Base-by-base conservation (phyloP, 2,888 invertebrate genomes). In the Lampropteryx suffumata region DNA sequence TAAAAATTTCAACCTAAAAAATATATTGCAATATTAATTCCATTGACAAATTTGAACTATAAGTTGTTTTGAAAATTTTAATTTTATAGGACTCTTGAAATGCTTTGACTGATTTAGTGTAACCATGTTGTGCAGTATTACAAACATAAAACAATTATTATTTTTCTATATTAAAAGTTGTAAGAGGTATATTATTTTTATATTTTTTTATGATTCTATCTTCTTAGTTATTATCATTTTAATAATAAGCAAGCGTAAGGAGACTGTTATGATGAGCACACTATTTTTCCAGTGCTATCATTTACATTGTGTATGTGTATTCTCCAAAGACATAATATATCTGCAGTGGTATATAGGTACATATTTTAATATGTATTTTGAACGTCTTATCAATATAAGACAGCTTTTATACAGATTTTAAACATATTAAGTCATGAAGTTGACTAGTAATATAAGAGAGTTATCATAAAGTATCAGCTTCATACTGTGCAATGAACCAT, bases 71-170 rank as follows among this genome's bases (percentile, higher is more conserved):
- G 27, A 32, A 52, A 47, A 34, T 28, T 29, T 42, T 55, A 46
- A 51, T 49, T 52, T 55, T 44, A 55, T 39, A 49, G 29, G 36
- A 66, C 59, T 76, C 65, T 76, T 76, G 76, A 73, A 78, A 79
- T 73, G 73, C 76, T 79, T 83, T 80, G 88, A 88, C 88, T 90
- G 89, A 90, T 85, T 86, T 83, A 88, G 85, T 82, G 71, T 84
- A 84, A 73, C 81, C 78, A 75, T 73, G 79, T 79, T 78, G 76
- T 85, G 84, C 89, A 90, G 89, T 89, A 89, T 90, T 90, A 90
- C 83, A 85, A 76, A 68, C 71, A 73, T 67, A 65, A 72, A 71
- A 62, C 71, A 78, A 75, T 79, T 78, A 78, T 86, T 84, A 78
- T 82, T 87, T 87, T 86, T 85, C 79, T 85, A 84, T 84, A 76